Evolutionary conservation across 2,113 vertebrate species (phyloP).

Genomic region (Neogobius melanostomus): DNA sequence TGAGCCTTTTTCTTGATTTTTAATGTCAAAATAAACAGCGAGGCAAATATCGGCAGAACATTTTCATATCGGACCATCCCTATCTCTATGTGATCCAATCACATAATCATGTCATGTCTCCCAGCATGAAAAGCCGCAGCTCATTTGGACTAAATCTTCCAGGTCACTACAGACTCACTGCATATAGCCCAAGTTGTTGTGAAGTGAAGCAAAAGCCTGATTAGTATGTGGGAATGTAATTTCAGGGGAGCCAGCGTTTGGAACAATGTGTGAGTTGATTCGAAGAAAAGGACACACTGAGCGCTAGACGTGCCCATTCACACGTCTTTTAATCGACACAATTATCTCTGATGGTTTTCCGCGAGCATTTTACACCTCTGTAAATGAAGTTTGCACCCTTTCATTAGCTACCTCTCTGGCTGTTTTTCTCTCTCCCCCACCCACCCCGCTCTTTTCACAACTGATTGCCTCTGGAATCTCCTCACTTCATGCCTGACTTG

Average conservation of each 20-base stretch:
- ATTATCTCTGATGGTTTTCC: slow-evolving; percentile 49
- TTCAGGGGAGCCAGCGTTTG: slow-evolving; percentile 10
- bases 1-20: too few species aligned
- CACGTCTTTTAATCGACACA: slow-evolving; percentile 58
- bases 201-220: slow-evolving; percentile 1
- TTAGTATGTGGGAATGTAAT: slow-evolving; percentile 38
- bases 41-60: too few species aligned
- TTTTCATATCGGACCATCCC: too few species aligned
- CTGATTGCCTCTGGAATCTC: slow-evolving; percentile 22
- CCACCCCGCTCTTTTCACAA: slow-evolving; percentile 4
- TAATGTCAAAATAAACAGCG: too few species aligned
- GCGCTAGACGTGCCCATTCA: slow-evolving; percentile 56
- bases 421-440: background rate
- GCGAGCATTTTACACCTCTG: slow-evolving; percentile 40
- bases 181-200: background rate
- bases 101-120: background rate
- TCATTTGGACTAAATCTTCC: background rate
- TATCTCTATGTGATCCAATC: too few species aligned
- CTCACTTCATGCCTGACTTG: slow-evolving; percentile 21
- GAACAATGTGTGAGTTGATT: slow-evolving; percentile 38
- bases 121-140: background rate
- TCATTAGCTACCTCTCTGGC: slow-evolving; percentile 22
- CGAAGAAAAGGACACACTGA: slow-evolving; percentile 20
- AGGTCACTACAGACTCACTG: background rate
- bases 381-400: slow-evolving; percentile 63